Evolutionary conservation across 92 coral and sea anemone species (phyloP).

Genomic region (Palythoa grandis): DNA sequence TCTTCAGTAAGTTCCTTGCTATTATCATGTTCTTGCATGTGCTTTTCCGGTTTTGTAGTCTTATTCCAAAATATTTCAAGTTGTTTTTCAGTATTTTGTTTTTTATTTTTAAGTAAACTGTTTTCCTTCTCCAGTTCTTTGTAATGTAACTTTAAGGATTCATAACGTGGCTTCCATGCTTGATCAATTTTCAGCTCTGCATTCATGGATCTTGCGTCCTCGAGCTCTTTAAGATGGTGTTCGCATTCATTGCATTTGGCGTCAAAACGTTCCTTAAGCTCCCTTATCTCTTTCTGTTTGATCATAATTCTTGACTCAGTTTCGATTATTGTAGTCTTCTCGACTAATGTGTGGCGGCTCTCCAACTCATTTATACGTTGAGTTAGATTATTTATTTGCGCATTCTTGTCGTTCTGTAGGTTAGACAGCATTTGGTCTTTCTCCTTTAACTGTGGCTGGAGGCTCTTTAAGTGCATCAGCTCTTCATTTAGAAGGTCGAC

Average conservation of each 20-base stretch:
- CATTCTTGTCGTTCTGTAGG: constrained; percentile 33
- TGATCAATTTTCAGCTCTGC: constrained; percentile 51
- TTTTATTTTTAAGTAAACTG: constrained; percentile 65
- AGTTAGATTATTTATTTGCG: background rate
- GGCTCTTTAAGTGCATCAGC: constrained; percentile 49
- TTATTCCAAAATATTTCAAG: constrained; percentile 62
- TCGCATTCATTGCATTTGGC: constrained; percentile 59
- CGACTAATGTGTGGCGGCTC: constrained; percentile 24
- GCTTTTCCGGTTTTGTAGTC: constrained; percentile 71
- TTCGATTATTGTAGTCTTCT: constrained; percentile 36
- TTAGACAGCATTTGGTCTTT: constrained; percentile 46
- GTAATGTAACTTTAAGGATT: constrained; percentile 74
- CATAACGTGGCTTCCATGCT: constrained; percentile 76
- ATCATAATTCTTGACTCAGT: constrained; percentile 16
- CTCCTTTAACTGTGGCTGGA: constrained; percentile 38
- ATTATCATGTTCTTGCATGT: constrained; percentile 59
- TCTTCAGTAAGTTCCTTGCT: constrained; percentile 19
- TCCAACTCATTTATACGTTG: constrained; percentile 12
- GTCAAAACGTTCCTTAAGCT: constrained; percentile 52
- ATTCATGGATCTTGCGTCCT: constrained; percentile 14
- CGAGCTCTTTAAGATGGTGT: constrained; percentile 20
- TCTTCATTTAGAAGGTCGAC: constrained; percentile 63
- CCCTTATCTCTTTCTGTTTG: constrained; percentile 60
- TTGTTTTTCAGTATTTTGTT: constrained; percentile 69
- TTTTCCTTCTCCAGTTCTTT: constrained; percentile 83